Evolutionary conservation across 2,888 invertebrate species (phyloP), one percentile per base, ranked within the genome.

Genomic region (Pecten maximus): DNA sequence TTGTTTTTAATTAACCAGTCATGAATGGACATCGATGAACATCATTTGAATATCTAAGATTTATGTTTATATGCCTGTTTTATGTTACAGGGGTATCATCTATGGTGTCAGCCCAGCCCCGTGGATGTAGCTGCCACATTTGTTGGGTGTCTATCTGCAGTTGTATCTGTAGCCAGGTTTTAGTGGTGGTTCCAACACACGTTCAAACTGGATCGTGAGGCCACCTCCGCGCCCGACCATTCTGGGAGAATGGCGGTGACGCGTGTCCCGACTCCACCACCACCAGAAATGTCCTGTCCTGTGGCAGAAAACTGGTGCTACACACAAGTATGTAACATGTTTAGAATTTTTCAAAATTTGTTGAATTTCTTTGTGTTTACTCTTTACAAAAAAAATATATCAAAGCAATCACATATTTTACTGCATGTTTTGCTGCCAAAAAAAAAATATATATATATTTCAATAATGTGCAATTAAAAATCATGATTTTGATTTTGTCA

Each of bases 291-390:
- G 95, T 95, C 96, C 74, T 96, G 96, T 92, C 99, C 99, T 96
- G 99, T 99, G 95, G 99, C 99, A 93, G 99, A 99, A 97, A 99
- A 99, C 97, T 99, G 99, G 99, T 99, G 99, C 98, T 99, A 99
- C 97, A 99, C 99, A 97, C 99, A 99, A 98, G 99, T 99, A 97
- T 90, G 87, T 89, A 40, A 12, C 60, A 40, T 16, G 48, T 23
- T 40, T n/a, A n/a, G 4, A 23, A 2, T 6, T 16, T 74, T 8
- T 10, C 86, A 74, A 28, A 74, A 74, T 28, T 44, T 44, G 8
- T n/a, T n/a, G n/a, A n/a, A n/a, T n/a, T n/a, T n/a, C n/a, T n/a
- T n/a, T n/a, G n/a, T n/a, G n/a, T n/a, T n/a, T n/a, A n/a, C n/a
- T n/a, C n/a, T n/a, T n/a, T n/a, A n/a, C n/a, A n/a, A n/a, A n/a